phyloP scores from a whole-genome alignment of 2,888 invertebrate genomes.

The Tachina fera region DNA sequence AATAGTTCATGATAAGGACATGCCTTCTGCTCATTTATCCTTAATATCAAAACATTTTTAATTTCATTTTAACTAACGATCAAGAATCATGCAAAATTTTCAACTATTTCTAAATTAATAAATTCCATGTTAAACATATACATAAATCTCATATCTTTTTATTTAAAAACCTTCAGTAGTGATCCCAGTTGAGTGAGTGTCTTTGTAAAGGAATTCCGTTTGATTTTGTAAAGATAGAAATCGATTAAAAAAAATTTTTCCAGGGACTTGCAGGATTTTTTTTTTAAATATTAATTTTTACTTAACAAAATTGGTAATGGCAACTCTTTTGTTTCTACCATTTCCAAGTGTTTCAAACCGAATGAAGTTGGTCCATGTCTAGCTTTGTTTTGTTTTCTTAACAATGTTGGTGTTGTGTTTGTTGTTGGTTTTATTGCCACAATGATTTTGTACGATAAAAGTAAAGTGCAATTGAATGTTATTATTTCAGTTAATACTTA shows the following conservation, averaged over 20 bases:
- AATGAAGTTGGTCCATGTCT: conserved; percentile 32
- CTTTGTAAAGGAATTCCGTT: background rate
- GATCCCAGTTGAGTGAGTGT: background rate
- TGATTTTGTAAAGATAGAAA: background rate
- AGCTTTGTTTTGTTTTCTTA: conserved; percentile 54
- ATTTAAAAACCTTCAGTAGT: background rate
- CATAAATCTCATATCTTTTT: too few relatives aligned
- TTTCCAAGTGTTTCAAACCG: background rate
- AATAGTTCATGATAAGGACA: too few relatives aligned
- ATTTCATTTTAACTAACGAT: too few relatives aligned
- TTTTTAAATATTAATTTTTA: too few relatives aligned
- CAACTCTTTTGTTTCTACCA: conserved; percentile 53
- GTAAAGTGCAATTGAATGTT: conserved; percentile 73
- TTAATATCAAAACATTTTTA: too few relatives aligned
- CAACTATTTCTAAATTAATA: too few relatives aligned
- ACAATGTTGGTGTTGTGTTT: conserved; percentile 23
- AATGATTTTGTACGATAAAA: conserved; percentile 66
- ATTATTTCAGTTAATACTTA: conserved; percentile 71
- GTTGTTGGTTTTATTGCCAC: conserved; percentile 51
- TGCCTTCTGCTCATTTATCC: too few relatives aligned
- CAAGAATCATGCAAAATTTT: too few relatives aligned
- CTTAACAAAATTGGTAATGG: conserved; percentile 48
- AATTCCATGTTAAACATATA: too few relatives aligned
- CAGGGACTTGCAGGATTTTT: too few relatives aligned
- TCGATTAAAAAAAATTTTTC: too few relatives aligned